A percentile compares a stretch with the other conserved stretches of the same genome.
Evolutionary conservation across 2,113 vertebrate genomes (phyloP).

Genomic region (Nannospalax galili): DNA sequence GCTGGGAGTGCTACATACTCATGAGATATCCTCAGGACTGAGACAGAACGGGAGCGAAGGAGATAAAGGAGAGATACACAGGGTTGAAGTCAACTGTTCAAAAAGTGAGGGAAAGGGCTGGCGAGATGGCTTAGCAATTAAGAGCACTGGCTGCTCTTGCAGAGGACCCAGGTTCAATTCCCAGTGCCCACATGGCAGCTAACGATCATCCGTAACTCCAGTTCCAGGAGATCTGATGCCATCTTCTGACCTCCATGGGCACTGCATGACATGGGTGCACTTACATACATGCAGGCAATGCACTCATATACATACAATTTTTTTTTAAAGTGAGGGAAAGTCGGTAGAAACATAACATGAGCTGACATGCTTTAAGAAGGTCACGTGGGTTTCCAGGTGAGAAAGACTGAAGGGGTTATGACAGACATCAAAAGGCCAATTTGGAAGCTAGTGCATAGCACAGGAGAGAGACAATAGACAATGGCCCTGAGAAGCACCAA

Average conservation of each 20-base stretch:
- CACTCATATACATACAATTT: too few relatives aligned
- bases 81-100: neutral
- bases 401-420: neutral
- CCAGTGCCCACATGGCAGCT: too few relatives aligned
- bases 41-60: neutral
- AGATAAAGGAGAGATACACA: neutral
- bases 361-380: neutral
- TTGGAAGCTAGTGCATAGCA: neutral
- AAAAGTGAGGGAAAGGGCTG: too few relatives aligned
- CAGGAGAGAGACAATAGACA: neutral
- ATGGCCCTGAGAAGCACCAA: neutral
- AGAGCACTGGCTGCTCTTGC: too few relatives aligned
- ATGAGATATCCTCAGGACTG: neutral
- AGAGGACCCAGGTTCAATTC: too few relatives aligned
- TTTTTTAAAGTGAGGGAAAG: too few relatives aligned
- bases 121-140: too few relatives aligned
- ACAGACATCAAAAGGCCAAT: neutral
- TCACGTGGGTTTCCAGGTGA: neutral
- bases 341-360: neutral
- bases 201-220: too few relatives aligned
- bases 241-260: too few relatives aligned
- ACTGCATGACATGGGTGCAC: too few relatives aligned
- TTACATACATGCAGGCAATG: too few relatives aligned
- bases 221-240: too few relatives aligned
- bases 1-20: neutral